A percentile compares a stretch with the other conserved stretches of the same genome.
phyloP scores from a whole-genome alignment of 2,797 vertebrate species.

The Selene dorsalis region DNA sequence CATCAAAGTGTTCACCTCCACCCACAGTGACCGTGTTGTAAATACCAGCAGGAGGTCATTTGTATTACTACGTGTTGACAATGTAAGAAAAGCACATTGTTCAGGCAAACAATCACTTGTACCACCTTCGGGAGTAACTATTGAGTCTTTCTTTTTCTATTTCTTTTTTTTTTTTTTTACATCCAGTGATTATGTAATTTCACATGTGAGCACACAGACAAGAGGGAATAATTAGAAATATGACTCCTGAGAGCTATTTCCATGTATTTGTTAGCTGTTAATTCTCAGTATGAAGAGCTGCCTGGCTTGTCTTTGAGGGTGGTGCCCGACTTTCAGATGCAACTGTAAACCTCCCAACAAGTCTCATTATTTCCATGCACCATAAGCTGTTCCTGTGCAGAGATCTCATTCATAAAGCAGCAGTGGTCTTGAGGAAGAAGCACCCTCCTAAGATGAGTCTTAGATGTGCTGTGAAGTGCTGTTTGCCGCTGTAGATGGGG shows the following conservation, averaged over 20 bases:
- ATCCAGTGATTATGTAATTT: conserved; percentile 39
- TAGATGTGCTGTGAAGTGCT: conserved; percentile 31
- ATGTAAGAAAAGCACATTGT: conserved; percentile 61
- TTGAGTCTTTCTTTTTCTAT: neutral
- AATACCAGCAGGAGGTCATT: conserved; percentile 32
- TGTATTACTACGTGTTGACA: conserved; percentile 37
- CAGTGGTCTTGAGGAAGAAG: conserved; percentile 38
- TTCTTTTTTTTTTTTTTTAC: conserved; percentile 12
- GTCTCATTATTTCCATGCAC: conserved; percentile 73
- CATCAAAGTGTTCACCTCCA: conserved; percentile 28
- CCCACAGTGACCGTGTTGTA: conserved; percentile 27
- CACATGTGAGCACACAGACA: conserved; percentile 39
- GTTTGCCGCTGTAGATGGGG: conserved; percentile 30
- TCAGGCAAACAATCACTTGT: conserved; percentile 46
- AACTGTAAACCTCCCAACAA: conserved; percentile 55
- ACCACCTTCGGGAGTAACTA: conserved; percentile 21
- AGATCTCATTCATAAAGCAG: conserved; percentile 50
- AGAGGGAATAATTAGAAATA: conserved; percentile 5
- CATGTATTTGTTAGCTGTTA: conserved; percentile 22
- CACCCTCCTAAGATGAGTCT: conserved; percentile 39
- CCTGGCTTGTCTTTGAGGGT: conserved; percentile 37
- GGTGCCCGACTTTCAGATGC: conserved; percentile 42
- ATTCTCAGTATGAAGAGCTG: conserved; percentile 23
- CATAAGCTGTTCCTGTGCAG: conserved; percentile 59
- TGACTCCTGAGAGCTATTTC: conserved; percentile 6